phyloP scores from a whole-genome alignment of 2,797 vertebrate species.

The Oryzias sinensis region DNA sequence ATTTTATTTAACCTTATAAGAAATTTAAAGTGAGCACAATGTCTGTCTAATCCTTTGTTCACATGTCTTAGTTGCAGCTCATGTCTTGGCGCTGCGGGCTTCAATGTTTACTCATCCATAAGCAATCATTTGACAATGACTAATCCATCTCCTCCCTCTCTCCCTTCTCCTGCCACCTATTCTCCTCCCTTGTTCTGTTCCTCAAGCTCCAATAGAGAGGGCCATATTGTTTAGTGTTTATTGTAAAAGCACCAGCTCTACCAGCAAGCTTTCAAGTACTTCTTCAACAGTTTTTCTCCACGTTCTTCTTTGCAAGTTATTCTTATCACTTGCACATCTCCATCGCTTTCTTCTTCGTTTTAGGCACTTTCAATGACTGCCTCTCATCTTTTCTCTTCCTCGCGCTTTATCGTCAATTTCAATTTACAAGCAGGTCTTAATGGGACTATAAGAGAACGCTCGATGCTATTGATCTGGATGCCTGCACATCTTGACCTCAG shows the following conservation, averaged over 20 bases:
- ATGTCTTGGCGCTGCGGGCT: conserved; percentile 43
- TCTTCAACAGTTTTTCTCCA: conserved; percentile 27
- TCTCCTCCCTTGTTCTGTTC: conserved; percentile 43
- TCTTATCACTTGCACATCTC: conserved; percentile 36
- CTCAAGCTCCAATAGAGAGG: conserved; percentile 9
- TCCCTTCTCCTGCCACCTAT: conserved; percentile 59
- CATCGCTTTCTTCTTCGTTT: conserved; percentile 19
- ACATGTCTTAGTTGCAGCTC: conserved; percentile 28
- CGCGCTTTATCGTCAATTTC: conserved; percentile 67
- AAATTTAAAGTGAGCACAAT: not conserved
- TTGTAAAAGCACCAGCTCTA: too few species aligned
- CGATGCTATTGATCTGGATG: conserved; percentile 73
- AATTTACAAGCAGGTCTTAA: conserved; percentile 72
- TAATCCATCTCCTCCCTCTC: conserved; percentile 59
- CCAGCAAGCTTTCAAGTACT: too few species aligned
- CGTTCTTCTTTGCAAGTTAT: conserved; percentile 27
- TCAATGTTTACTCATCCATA: conserved; percentile 67
- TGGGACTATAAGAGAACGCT: conserved; percentile 73
- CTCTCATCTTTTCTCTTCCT: conserved; percentile 26
- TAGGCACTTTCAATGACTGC: conserved; percentile 17
- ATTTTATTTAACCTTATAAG: not conserved
- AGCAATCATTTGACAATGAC: conserved; percentile 78
- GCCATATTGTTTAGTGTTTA: conserved; percentile 25
- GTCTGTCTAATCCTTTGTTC: not conserved
- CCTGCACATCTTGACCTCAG: conserved; percentile 66